phyloP scores from a whole-genome alignment of 2,797 vertebrate genomes.

The Melanotaenia trifasciata region DNA sequence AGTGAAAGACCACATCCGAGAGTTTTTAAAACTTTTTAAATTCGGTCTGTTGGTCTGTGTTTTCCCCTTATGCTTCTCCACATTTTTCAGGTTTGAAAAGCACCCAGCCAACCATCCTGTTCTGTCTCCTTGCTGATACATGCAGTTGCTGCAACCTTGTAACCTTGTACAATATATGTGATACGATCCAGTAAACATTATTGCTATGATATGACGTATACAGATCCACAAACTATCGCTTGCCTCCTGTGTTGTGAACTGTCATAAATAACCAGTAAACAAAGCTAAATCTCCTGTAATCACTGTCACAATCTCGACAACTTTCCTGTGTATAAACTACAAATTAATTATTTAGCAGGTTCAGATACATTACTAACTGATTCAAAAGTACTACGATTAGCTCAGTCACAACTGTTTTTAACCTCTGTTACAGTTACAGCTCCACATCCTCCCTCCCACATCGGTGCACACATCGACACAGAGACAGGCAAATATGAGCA shows the following conservation, averaged over 20 bases:
- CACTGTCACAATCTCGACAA: slow-evolving; percentile 29
- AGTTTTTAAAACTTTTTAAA: too few relatives aligned
- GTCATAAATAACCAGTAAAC: slow-evolving; percentile 75
- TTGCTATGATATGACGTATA: slow-evolving; percentile 62
- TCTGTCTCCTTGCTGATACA: slow-evolving; percentile 27
- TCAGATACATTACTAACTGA: slow-evolving; percentile 53
- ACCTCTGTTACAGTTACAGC: slow-evolving; percentile 55
- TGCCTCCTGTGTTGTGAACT: slow-evolving; percentile 77
- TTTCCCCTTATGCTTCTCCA: not conserved
- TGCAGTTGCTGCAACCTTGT: slow-evolving; percentile 33
- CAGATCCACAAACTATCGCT: slow-evolving; percentile 74
- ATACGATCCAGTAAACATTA: slow-evolving; percentile 46
- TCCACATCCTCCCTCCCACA: slow-evolving; percentile 46
- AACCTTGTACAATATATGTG: slow-evolving; percentile 15
- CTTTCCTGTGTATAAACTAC: slow-evolving; percentile 49
- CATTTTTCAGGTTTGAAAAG: slow-evolving; percentile 29
- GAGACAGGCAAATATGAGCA: slow-evolving; percentile 20
- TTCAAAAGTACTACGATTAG: slow-evolving; percentile 68
- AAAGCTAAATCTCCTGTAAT: slow-evolving; percentile 56
- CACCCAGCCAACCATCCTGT: slow-evolving; percentile 35
- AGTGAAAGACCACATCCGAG: too few relatives aligned
- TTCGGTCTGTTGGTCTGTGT: slow-evolving; percentile 3
- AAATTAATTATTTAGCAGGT: slow-evolving; percentile 62
- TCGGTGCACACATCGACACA: slow-evolving; percentile 15
- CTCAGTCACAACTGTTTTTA: slow-evolving; percentile 71